Base-by-base conservation (phyloP, 2,113 vertebrate species). In the Forbesichthys papilliferus region DNA sequence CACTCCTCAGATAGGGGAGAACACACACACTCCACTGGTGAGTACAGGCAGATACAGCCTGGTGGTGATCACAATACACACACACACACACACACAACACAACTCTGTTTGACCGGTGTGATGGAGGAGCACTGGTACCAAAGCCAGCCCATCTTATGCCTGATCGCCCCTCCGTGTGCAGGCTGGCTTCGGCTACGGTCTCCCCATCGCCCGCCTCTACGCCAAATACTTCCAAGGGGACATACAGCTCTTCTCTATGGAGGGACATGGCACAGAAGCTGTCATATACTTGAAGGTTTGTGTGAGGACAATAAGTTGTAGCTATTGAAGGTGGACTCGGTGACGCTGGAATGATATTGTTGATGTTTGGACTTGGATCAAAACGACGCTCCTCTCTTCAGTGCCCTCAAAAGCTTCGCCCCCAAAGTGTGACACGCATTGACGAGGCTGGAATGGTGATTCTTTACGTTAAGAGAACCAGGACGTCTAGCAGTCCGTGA, bases 201-300 rank as follows among this genome's bases (percentile, higher is more conserved):
- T 98, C 69, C 96, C 96, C 77, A 98, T 98, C 81, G 96, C 96
- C 33, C 93, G 96, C 13, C 96, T 98, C 78, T 98, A 97, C 0
- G 96, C 96, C 86, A 95, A 95, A 88, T 98, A 98, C 85, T 98
- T 98, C 93, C 96, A 98, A 84, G 96, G 96, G 1, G 96, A 98
- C 86, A 89, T 98, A 80, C 95, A 98, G 91, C 94, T 98, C 48
- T 98, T 94, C 87, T 96, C 96, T 70, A 98, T 98, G 96, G 96
- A 98, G 80, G 95, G 95, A 68, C 92, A 94, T 0, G 96, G 96
- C 77, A 97, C 96, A 0, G 96, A 98, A 0, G 96, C 96, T 0
- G 94, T 97, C 86, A 94, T 98, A 91, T 95, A 96, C 90, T 76
- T 96, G 69, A 96, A 96, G 94, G 95, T 96, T 27, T 27, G 27